These are phyloP conservation scores for Myiagra hebetior DNA, from an alignment of 2,113 vertebrate genomes.

Conservation along the genomic window DNA sequence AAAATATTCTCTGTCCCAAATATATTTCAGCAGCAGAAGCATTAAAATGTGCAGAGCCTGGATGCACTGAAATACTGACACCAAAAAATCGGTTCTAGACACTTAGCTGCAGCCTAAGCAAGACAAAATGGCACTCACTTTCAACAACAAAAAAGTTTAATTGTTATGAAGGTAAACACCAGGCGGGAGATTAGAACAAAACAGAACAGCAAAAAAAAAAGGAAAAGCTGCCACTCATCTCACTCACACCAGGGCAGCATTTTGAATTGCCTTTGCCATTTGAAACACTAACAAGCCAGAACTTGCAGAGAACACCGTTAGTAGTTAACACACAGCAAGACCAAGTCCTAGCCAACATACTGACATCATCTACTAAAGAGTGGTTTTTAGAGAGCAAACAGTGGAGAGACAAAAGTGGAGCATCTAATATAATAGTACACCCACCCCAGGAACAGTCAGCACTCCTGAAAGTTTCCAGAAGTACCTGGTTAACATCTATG, in stretches of 20 bases:
- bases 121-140: neutral
- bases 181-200: neutral
- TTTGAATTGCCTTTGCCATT: neutral
- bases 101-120: neutral
- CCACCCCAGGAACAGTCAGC: neutral
- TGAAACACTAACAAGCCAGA: neutral
- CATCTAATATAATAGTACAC: neutral
- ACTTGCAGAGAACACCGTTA: neutral
- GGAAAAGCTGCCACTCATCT: neutral
- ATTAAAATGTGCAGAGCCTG: neutral
- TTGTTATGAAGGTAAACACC: neutral
- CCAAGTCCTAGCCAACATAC: neutral
- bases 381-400: neutral
- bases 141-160: neutral
- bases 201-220: rapidly evolving
- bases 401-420: neutral
- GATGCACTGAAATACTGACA: neutral
- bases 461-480: neutral
- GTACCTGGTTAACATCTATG: neutral
- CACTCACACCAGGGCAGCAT: neutral
- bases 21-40: neutral
- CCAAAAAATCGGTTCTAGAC: neutral
- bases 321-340: neutral
- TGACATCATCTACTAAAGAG: neutral
- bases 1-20: neutral